Evolutionary conservation across 2,113 vertebrate genomes (phyloP), one percentile per base, ranked within the genome.

Genomic region (Puffinus mauretanicus): DNA sequence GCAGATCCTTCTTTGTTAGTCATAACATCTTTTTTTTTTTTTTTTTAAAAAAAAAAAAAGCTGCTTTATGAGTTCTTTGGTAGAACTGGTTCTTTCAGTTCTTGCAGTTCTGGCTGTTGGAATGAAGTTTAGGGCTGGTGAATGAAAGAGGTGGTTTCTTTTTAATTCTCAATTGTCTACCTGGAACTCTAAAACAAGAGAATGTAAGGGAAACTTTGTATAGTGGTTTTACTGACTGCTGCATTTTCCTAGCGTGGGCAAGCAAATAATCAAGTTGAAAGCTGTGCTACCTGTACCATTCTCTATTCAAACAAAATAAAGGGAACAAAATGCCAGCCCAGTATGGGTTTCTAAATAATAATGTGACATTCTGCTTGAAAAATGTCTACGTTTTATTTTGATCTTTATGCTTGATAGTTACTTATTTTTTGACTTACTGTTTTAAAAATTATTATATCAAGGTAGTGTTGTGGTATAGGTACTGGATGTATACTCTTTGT

Each of bases 41-140:
- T 36, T 36, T 40, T 32, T 58, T 21, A 44, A 29, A 24, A 51
- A 44, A 27, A 47, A 15, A 14, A 54, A 29, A 58, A 55, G 4
- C 6, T 87, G 18, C 61, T 90, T 65, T 88, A 27, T 69, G 36
- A 80, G 26, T 52, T 76, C 62, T 90, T 82, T 21, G 30, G 79
- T 88, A 49, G 91, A 94, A 86, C 86, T 4, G 19, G 49, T 86
- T 95, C 38, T 92, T 96, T 79, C 78, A 54, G 57, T 90, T 91
- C 72, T 73, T 86, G 72, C 34, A 83, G 3, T 70, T 88, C 58
- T 84, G 46, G 64, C 87, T 87, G 3, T 78, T 87, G 85, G 61
- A 82, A 58, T 87, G 61, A 55, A 42, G 24, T 64, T 86, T 40
- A 73, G 71, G n/a, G 18, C 34, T 86, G 57, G 14, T 44, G 66